Percentiles rank a stretch among this genome's conserved stretches.
Evolutionary conservation across 1,140 invertebrate species (phyloP).

Genomic region (Temnothorax longispinosus): DNA sequence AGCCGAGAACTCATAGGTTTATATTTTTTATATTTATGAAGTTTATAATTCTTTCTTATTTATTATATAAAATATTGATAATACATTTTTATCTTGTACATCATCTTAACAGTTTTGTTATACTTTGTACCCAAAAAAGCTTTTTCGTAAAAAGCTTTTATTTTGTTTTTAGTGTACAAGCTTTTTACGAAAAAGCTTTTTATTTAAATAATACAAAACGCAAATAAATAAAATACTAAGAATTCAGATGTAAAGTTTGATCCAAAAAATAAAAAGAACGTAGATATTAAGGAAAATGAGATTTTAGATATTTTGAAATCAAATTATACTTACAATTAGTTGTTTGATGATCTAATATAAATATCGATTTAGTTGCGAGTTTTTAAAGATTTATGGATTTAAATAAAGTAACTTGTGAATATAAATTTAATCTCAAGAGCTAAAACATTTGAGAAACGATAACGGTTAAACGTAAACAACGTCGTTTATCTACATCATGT

Average conservation of each 20-base stretch:
- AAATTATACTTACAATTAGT: not conserved
- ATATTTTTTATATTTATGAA: not conserved
- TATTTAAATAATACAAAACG: not conserved
- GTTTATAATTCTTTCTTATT: not conserved
- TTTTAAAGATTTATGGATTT: not conserved
- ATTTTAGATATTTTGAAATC: not conserved
- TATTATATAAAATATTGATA: not conserved
- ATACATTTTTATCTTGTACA: not conserved
- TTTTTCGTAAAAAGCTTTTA: not conserved
- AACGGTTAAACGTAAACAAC: not conserved
- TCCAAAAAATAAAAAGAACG: not conserved
- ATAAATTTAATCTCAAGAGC: conserved; percentile 35
- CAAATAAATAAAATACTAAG: not conserved
- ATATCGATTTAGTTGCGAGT: not conserved
- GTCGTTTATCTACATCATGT: conserved; percentile 26
- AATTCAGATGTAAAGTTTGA: not conserved
- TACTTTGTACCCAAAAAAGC: not conserved
- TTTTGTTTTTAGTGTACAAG: not conserved
- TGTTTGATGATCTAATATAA: not conserved
- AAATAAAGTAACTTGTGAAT: not conserved
- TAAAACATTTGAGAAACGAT: not conserved
- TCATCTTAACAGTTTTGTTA: not conserved
- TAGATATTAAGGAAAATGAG: not conserved
- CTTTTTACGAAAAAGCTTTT: not conserved
- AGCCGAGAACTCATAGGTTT: not conserved